phyloP scores from a whole-genome alignment of 2,113 vertebrate species.

The Podarcis raffonei region DNA sequence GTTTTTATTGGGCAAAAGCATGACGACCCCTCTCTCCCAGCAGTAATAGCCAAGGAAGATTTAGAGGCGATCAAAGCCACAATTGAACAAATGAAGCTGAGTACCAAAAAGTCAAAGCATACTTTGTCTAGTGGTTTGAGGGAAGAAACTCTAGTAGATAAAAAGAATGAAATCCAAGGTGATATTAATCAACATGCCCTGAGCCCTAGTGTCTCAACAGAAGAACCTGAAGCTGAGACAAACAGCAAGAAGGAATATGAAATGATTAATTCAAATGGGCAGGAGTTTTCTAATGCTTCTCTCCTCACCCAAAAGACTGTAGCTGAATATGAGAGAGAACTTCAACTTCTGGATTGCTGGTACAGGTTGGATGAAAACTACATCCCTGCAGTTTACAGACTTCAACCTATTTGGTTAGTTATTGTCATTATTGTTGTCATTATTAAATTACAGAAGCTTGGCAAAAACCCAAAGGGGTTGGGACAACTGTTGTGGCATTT shows the following conservation, averaged over 20 bases:
- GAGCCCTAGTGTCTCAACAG: constrained; percentile 12
- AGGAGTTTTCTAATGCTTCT: constrained; percentile 35
- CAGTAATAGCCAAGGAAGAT: constrained; percentile 58
- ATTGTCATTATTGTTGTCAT: neutral
- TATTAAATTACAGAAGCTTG: neutral
- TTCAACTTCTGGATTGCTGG: constrained; percentile 64
- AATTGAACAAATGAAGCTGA: constrained; percentile 48
- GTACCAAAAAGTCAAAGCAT: constrained; percentile 49
- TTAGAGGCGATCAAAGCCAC: constrained; percentile 65
- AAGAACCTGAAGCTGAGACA: constrained; percentile 22
- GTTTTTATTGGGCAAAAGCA: constrained; percentile 70
- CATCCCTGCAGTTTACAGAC: constrained; percentile 64
- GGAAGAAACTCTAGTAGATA: constrained; percentile 17
- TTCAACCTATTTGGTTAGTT: constrained; percentile 67
- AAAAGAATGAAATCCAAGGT: constrained; percentile 22
- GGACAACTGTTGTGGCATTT: no score
- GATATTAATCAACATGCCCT: constrained; percentile 9
- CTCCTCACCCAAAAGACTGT: constrained; percentile 23
- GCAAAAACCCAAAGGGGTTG: no score
- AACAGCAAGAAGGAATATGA: neutral
- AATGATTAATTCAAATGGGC: neutral
- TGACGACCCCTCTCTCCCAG: constrained; percentile 61
- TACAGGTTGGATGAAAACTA: constrained; percentile 71
- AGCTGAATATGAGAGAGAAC: constrained; percentile 59
- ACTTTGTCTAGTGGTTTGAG: constrained; percentile 10